Base-by-base conservation (phyloP, 2,888 invertebrate genomes). In the Furcula furcula region DNA sequence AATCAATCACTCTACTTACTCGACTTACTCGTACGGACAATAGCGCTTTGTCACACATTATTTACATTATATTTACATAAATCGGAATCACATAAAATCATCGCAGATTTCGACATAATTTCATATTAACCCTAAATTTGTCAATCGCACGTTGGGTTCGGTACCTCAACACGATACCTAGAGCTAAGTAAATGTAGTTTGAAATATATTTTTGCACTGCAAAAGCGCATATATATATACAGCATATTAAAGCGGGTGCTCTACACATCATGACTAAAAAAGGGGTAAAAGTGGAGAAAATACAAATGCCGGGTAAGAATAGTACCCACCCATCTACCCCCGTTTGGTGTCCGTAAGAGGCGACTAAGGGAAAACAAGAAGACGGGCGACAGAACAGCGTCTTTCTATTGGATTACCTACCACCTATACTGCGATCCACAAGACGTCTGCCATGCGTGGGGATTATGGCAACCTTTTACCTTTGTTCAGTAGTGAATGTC, bases 21-120 rank as follows among this genome's bases (percentile, higher is more conserved):
- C 41, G 56, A 58, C 48, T 45, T 49, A 45, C 35, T 33, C 41
- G 56, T 57, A 60, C 54, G 51, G 46, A 45, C 51, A 43, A 46
- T 55, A 45, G 14, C 30, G 36, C 41, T 50, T 46, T 51, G 38
- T 55, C 54, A 48, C 52, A 46, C 46, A 10, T 19, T 71, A 72
- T 72, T 34, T 69, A 72, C 72, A 72, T 55, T 55, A 61, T 72
- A 68, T 71, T 40, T 55, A 71, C 67, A 70, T 18, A 45, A 31
- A 43, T 40, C 43, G 36, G 31, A 40, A 55, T 52, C 50, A 55
- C 51, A 47, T 40, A 49, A 42, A 48, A 46, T 31, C 35, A 51
- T 47, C 42, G 48, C 43, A 42, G 47, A 39, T 50, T 33, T 27
- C 25, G 42, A 44, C 55, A 56, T 58, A 58, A 56, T 56, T 56